Conservation (phyloP, 2,113 vertebrate species). For the Nematolebias whitei region DNA sequence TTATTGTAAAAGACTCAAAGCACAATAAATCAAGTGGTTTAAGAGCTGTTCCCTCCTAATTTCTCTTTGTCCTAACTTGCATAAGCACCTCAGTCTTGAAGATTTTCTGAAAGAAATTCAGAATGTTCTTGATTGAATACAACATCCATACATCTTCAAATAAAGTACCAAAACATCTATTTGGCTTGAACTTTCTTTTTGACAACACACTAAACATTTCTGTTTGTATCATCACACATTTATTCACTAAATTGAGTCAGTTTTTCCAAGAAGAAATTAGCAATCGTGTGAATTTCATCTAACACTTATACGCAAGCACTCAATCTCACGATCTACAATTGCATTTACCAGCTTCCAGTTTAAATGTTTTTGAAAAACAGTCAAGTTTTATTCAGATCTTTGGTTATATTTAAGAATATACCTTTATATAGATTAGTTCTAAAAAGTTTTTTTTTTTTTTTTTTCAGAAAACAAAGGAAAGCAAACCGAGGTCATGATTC, state of each 20-base stretch:
- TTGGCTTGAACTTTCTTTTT: neutral
- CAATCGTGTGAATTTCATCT: constrained; percentile 13
- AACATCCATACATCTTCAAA: constrained; percentile 6
- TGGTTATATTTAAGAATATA: constrained; percentile 57
- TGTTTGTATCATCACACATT: constrained; percentile 9
- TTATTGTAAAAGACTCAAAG: constrained; percentile 7
- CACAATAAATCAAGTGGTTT: constrained; percentile 52
- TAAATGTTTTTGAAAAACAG: too few species aligned
- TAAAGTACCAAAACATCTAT: neutral
- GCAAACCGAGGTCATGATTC: too few species aligned
- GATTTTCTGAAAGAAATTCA: constrained; percentile 17
- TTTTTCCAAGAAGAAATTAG: constrained; percentile 13
- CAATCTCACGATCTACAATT: constrained; percentile 34
- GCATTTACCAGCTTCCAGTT: constrained; percentile 50
- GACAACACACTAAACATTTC: neutral
- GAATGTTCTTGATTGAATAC: constrained; percentile 12
- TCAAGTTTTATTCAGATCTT: constrained; percentile 31
- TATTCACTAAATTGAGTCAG: neutral
- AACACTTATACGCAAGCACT: constrained; percentile 38
- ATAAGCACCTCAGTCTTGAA: neutral
- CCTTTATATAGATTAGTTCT: constrained; percentile 60
- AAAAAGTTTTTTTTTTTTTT: constrained; percentile 29
- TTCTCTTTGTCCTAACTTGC: constrained; percentile 19
- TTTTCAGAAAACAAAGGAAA: constrained; percentile 23
- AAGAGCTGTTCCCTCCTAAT: constrained; percentile 29